Evolutionary conservation across 2,888 invertebrate species (phyloP).

Genomic region (Drosophila setosimentum): DNA sequence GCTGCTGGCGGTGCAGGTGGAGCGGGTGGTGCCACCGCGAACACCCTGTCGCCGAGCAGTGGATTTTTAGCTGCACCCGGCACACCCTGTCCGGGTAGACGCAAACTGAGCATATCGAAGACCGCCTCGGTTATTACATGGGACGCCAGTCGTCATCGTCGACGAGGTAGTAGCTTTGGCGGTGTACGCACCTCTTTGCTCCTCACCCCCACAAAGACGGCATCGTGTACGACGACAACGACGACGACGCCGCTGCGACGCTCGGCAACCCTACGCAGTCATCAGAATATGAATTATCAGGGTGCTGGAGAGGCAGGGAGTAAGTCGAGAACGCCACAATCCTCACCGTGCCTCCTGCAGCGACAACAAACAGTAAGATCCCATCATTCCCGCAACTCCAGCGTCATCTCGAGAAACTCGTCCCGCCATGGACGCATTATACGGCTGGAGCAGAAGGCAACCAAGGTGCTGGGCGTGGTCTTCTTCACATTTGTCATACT

Average conservation of each 20-base stretch:
- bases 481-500: slow-evolving; percentile 97
- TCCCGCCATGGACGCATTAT: slow-evolving; percentile 94
- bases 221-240: slow-evolving; percentile 63
- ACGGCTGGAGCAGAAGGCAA: slow-evolving; percentile 97
- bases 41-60: slow-evolving; percentile 66
- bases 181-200: slow-evolving; percentile 88
- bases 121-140: slow-evolving; percentile 89
- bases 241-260: slow-evolving; percentile 86
- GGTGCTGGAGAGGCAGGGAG: slow-evolving; percentile 19
- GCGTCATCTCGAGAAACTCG: slow-evolving; percentile 92
- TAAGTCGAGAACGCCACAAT: slow-evolving; percentile 86
- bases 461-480: slow-evolving; percentile 97
- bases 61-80: slow-evolving; percentile 85
- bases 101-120: slow-evolving; percentile 86
- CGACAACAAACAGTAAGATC: slow-evolving; percentile 88
- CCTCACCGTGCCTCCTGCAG: slow-evolving; percentile 87
- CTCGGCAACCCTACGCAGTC: slow-evolving; percentile 88
- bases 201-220: slow-evolving; percentile 86
- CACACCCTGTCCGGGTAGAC: slow-evolving; percentile 77
- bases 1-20: slow-evolving; percentile 8
- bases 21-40: slow-evolving; percentile 79
- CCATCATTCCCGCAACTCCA: slow-evolving; percentile 92
- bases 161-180: slow-evolving; percentile 90
- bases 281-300: slow-evolving; percentile 83
- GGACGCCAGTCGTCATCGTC: slow-evolving; percentile 88